These are phyloP conservation scores for Phalloptychus januarius DNA, from an alignment of 2,797 vertebrate genomes.

Conservation along the genomic window DNA sequence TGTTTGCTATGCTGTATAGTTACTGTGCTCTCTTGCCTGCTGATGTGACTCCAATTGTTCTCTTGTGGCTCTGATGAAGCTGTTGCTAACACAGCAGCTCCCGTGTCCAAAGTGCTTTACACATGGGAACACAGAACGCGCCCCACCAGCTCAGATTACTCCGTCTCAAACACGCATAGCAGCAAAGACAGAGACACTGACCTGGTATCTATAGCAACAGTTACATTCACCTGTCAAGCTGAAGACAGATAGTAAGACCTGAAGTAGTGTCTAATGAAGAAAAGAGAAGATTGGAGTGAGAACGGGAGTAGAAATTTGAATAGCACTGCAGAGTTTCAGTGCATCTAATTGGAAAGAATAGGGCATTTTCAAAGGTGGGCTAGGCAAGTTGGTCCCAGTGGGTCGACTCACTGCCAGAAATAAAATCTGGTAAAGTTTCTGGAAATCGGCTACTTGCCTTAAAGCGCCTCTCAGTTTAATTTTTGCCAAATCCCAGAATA, in stretches of 20 bases:
- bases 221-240: conserved; percentile 17
- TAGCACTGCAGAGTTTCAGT: conserved; percentile 8
- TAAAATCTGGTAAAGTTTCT: conserved; percentile 7
- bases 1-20: neutral
- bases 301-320: neutral
- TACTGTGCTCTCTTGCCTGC: conserved; percentile 7
- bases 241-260: conserved; percentile 17
- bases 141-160: neutral
- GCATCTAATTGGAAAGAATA: conserved; percentile 36
- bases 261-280: conserved; percentile 6
- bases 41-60: conserved; percentile 19
- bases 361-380: conserved; percentile 16
- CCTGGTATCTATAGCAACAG: conserved; percentile 30
- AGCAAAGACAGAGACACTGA: conserved; percentile 19
- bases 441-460: neutral
- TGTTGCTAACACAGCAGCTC: conserved; percentile 44
- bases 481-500: neutral
- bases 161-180: conserved; percentile 8
- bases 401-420: conserved; percentile 15
- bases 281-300: conserved; percentile 2
- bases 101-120: conserved; percentile 31
- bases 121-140: conserved; percentile 24
- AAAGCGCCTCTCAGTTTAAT: conserved; percentile 1
- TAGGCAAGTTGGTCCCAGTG: conserved; percentile 18
- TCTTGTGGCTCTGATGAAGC: conserved; percentile 10